Percentiles rank a stretch among this genome's conserved stretches.
Evolutionary conservation across 1,140 invertebrate genomes (phyloP).

Genomic region (Ruditapes philippinarum): DNA sequence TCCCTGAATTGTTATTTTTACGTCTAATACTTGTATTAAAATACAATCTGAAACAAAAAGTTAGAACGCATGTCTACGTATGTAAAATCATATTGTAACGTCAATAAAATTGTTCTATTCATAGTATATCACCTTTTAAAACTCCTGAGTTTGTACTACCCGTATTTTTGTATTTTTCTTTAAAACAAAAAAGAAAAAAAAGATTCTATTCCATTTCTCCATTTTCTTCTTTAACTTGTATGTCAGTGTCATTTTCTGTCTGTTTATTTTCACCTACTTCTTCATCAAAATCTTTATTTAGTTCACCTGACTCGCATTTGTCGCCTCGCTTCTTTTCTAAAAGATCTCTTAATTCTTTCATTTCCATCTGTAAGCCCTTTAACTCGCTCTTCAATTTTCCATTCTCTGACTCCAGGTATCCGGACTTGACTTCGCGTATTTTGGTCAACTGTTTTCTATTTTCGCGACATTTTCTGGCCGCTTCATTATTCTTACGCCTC

Average conservation of each 20-base stretch:
- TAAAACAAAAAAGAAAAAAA: neutral
- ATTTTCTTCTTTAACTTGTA: neutral
- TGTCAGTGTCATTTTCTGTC: neutral
- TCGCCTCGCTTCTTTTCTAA: slow-evolving; percentile 82
- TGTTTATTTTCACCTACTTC: neutral
- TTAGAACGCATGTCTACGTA: too few species aligned
- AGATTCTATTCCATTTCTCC: neutral
- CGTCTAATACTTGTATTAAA: too few species aligned
- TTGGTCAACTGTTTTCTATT: slow-evolving; percentile 83
- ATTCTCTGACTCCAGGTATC: slow-evolving; percentile 89
- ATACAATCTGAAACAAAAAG: too few species aligned
- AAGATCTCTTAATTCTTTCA: slow-evolving; percentile 93
- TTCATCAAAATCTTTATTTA: neutral
- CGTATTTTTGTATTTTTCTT: neutral
- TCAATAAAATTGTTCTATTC: neutral
- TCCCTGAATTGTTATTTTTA: too few species aligned
- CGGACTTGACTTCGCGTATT: slow-evolving; percentile 86
- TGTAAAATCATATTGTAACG: neutral
- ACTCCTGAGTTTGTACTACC: slow-evolving; percentile 10
- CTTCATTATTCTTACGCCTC: slow-evolving; percentile 84
- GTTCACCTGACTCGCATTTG: neutral
- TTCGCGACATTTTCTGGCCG: slow-evolving; percentile 84
- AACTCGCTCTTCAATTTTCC: slow-evolving; percentile 94
- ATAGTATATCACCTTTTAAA: neutral
- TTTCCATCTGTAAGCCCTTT: slow-evolving; percentile 95